Conservation (phyloP, 2,888 invertebrate species). For the Meloe dianella region DNA sequence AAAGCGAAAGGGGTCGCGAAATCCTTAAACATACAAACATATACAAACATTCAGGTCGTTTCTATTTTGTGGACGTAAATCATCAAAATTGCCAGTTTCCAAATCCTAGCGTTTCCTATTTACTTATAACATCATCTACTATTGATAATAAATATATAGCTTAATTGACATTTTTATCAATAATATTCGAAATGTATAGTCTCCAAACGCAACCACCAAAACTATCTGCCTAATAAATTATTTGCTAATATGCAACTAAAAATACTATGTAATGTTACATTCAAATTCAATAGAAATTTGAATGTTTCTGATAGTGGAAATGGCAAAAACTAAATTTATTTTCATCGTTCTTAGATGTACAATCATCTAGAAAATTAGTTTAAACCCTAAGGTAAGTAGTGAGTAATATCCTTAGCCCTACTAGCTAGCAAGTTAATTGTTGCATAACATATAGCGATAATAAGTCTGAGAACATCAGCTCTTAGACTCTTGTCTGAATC, state of each 20-base stretch:
- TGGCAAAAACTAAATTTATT: neutral
- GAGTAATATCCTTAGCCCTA: conserved; percentile 60
- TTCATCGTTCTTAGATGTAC: conserved; percentile 15
- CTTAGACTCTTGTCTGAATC: conserved; percentile 57
- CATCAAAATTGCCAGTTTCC: conserved; percentile 40
- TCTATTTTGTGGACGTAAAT: conserved; percentile 38
- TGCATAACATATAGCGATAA: conserved; percentile 57
- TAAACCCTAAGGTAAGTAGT: conserved; percentile 59
- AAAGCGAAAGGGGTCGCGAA: conserved; percentile 42
- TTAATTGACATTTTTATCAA: conserved; percentile 37
- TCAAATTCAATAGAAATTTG: neutral
- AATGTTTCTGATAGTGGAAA: no score
- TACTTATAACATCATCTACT: conserved; percentile 46
- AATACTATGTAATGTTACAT: neutral
- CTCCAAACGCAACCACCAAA: neutral
- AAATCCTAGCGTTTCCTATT: conserved; percentile 45
- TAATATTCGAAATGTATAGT: neutral
- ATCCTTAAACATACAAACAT: conserved; percentile 40
- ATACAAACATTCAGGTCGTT: conserved; percentile 37
- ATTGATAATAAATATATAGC: conserved; percentile 43
- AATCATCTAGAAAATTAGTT: conserved; percentile 53
- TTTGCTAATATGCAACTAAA: neutral
- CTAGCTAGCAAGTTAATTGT: conserved; percentile 55
- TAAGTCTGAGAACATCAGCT: conserved; percentile 57
- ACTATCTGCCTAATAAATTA: neutral